These are phyloP conservation scores for Lepidurus apus DNA, from an alignment of 1,140 invertebrate species.

Conservation along the genomic window DNA sequence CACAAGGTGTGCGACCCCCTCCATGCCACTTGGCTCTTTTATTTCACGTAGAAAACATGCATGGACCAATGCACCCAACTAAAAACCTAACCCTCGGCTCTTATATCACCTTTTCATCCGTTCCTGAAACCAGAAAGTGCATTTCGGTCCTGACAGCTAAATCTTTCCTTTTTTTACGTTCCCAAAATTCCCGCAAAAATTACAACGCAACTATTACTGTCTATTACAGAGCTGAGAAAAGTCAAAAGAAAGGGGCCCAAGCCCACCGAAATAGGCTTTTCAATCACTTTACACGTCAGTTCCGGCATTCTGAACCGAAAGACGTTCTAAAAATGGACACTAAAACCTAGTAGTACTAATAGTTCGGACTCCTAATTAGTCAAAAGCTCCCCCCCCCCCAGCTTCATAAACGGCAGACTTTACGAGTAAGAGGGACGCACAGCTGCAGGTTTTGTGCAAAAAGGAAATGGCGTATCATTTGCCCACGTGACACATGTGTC, in stretches of 20 bases:
- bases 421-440: background rate
- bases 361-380: conserved; percentile 4
- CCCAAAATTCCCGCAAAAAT: background rate
- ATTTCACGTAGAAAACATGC: conserved; percentile 19
- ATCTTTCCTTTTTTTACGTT: background rate
- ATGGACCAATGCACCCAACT: background rate
- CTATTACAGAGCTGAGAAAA: background rate
- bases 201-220: background rate
- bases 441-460: conserved; percentile 18
- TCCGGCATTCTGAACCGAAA: background rate
- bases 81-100: background rate
- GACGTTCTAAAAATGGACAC: background rate
- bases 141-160: background rate
- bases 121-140: too few species aligned
- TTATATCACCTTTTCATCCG: background rate
- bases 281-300: conserved; percentile 6
- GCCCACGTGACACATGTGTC: conserved; percentile 18
- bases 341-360: background rate
- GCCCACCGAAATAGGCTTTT: background rate
- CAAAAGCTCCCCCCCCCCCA: background rate
- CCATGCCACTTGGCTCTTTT: conserved; percentile 3
- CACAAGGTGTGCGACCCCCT: conserved; percentile 20
- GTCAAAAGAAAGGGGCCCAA: background rate
- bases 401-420: conserved; percentile 6
- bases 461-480: conserved; percentile 15